phyloP scores from a whole-genome alignment of 2,888 invertebrate species.

The Xiphydria camelus region DNA sequence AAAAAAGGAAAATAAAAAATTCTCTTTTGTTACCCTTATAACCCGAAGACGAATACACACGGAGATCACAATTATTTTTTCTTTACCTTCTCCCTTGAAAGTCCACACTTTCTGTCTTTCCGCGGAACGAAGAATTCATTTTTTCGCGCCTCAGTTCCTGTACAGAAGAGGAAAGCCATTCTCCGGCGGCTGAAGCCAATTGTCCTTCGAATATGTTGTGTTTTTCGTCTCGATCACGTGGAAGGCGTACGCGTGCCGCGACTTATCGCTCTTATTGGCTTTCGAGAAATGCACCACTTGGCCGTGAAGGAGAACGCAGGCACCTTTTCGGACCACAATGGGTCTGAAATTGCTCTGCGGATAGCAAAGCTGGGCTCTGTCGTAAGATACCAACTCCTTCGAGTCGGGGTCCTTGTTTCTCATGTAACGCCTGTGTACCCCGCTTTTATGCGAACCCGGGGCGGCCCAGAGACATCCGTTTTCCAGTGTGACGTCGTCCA shows the following conservation, averaged over 20 bases:
- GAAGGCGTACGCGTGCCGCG: slow-evolving; percentile 95
- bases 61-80: too few relatives aligned
- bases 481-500: slow-evolving; percentile 89
- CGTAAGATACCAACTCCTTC: slow-evolving; percentile 68
- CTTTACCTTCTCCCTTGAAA: too few relatives aligned
- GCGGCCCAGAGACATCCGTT: slow-evolving; percentile 96
- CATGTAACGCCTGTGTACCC: slow-evolving; percentile 72
- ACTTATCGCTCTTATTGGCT: slow-evolving; percentile 76
- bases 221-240: slow-evolving; percentile 83
- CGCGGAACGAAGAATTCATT: too few relatives aligned
- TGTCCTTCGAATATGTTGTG: slow-evolving; percentile 75
- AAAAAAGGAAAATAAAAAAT: too few relatives aligned
- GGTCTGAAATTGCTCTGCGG: slow-evolving; percentile 75
- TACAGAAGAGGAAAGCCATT: slow-evolving; percentile 75
- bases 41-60: too few relatives aligned
- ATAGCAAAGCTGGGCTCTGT: slow-evolving; percentile 70
- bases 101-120: too few relatives aligned
- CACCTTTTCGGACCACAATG: slow-evolving; percentile 83
- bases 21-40: too few relatives aligned
- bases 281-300: slow-evolving; percentile 93
- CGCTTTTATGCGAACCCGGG: slow-evolving; percentile 87
- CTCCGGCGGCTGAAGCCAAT: slow-evolving; percentile 83
- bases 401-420: slow-evolving; percentile 71
- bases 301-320: slow-evolving; percentile 88
- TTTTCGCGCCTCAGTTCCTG: slow-evolving; percentile 59